Percentiles rank a stretch among this genome's conserved stretches.
Evolutionary conservation across 2,113 vertebrate species (phyloP).

Genomic region (Muntiacus reevesi): DNA sequence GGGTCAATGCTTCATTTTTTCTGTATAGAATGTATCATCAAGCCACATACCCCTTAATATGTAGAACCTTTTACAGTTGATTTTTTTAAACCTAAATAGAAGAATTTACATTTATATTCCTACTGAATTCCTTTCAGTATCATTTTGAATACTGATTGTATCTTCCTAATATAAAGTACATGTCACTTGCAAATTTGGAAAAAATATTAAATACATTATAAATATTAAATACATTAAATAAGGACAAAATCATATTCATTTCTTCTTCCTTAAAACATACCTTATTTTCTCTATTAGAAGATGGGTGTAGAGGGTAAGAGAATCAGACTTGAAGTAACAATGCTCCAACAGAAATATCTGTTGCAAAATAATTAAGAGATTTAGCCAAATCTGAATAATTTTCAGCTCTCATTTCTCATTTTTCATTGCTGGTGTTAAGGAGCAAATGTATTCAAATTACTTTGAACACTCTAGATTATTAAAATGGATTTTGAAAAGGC

Average conservation of each 20-base stretch:
- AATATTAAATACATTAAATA: slow-evolving; percentile 29
- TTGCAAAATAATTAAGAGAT: slow-evolving; percentile 15
- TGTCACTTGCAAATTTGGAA: slow-evolving; percentile 16
- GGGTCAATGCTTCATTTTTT: not conserved
- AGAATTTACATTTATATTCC: not conserved
- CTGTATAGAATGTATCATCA: not conserved
- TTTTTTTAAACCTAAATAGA: not conserved
- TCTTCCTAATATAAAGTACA: not conserved
- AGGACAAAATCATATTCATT: not conserved
- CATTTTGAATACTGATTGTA: not conserved
- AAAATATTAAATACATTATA: not conserved
- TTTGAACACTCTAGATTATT: not conserved
- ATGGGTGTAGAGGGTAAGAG: not conserved
- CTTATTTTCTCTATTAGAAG: not conserved
- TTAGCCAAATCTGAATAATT: not conserved
- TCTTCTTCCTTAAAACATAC: not conserved
- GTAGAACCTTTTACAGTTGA: not conserved
- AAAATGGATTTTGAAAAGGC: not conserved
- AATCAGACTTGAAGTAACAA: not conserved
- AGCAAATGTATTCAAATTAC: not conserved
- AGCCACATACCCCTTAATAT: not conserved
- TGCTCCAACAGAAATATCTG: not conserved
- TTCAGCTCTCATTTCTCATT: not conserved
- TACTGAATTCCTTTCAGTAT: not conserved
- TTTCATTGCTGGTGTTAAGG: not conserved